Base-by-base conservation (phyloP, 2,113 vertebrate species). In the Malurus elegans region DNA sequence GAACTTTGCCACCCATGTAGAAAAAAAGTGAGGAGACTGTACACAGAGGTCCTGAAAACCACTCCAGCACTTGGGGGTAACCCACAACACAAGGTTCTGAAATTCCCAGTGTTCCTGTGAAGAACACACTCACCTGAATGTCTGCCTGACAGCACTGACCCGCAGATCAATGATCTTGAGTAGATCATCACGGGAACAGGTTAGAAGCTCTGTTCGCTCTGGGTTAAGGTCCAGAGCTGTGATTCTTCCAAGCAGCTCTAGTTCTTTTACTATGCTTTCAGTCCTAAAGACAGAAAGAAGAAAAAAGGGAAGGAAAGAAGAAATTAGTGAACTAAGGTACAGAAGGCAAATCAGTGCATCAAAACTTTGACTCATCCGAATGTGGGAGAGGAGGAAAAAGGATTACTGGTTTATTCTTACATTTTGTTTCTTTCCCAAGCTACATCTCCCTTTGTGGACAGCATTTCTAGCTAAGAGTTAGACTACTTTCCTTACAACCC, bases 211-310 rank as follows among this genome's bases (percentile, higher is more conserved):
- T 0, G 98, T 99, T n/a, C 99, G 97, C 64, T 99, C 99, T 0
- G 99, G 98, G 96, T 99, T 99, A 79, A 99, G 96, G 95, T 99
- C 99, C 90, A 99, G 97, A 92, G 99, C 99, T 3, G 99, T 99
- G 44, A 99, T 98, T 42, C 98, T 97, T 20, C 99, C 99, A 87
- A 98, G 78, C n/a, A 99, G 96, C 96, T 99, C 99, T 97, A 99
- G 80, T 91, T 99, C 99, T 48, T 91, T 97, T 29, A 99, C 98
- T 15, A 99, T 98, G 47, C 98, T 99, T 97, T 99, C 99, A 13
- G 99, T 98, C 18, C 99, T 99, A 62, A 54, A 67, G 24, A 40
- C 8, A 64, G 8, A 75, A n/a, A 32, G 4, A 11, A 6, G 13
- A 34, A 10, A 32, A 10, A 10, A 18, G 26, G 24, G 3, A 23